Base-by-base conservation (phyloP, 2,888 invertebrate species). In the Bhutanitis thaidina region DNA sequence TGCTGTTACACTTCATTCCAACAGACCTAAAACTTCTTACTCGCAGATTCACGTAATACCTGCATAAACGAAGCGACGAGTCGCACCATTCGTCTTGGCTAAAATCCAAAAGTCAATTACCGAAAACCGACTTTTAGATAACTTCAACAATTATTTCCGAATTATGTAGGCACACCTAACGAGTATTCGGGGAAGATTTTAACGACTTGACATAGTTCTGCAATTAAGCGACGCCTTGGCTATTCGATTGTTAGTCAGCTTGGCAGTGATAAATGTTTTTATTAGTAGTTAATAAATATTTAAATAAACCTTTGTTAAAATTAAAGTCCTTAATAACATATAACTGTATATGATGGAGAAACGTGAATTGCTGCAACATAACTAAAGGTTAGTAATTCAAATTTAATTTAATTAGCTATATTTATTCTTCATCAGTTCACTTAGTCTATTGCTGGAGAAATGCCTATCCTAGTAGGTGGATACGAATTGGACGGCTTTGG, bases 121-220 rank as follows among this genome's bases (percentile, higher is more conserved):
- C 72, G 77, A 69, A 73, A 65, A 69, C 67, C 64, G 63, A 60
- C 65, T 58, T 57, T 65, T 43, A 46, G 56, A 57, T 67, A 75
- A 79, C 78, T 85, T 78, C 70, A 60, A 71, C 79, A 84, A 85
- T 87, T 85, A 85, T 81, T 84, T 74, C 77, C 80, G 77, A 79
- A 77, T 79, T 73, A 71, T 63, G 67, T 69, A 67, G 71, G 71
- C 75, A 77, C 80, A 78, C 79, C 80, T 83, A 80, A 81, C 80
- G 79, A 81, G 71, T 67, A 67, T 62, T 61, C 64, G 71, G 74
- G 70, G 71, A 71, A 62, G 62, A 68, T 71, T 70, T 77, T 72
- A 77, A 80, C 69, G 79, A 74, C 81, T 83, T 71, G 72, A 74
- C 69, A 61, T 53, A 56, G 64, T 61, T 62, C 67, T 67, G 67